These are phyloP conservation scores for Petrocephalus microphthalmus DNA, from an alignment of 2,113 vertebrate species.

Conservation along the genomic window DNA sequence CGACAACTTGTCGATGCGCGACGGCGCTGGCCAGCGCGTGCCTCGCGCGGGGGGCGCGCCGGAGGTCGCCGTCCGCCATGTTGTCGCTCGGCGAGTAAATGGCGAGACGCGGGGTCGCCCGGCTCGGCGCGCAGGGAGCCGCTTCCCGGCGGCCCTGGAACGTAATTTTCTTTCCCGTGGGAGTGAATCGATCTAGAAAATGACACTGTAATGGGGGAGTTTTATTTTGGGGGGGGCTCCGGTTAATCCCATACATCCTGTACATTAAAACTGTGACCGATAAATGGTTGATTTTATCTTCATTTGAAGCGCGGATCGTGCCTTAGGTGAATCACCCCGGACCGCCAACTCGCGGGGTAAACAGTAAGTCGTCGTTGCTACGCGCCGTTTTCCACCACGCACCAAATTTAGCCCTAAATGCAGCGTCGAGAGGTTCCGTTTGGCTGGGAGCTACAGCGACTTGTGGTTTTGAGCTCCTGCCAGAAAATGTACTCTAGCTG, in stretches of 20 bases:
- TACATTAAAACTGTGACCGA: background rate
- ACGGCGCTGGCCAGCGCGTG: background rate
- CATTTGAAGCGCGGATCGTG: background rate
- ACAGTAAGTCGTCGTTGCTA: background rate
- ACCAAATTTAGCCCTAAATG: background rate
- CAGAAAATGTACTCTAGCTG: background rate
- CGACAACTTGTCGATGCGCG: background rate
- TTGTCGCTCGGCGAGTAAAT: constrained; percentile 18
- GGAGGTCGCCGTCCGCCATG: constrained; percentile 17
- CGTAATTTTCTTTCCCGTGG: background rate
- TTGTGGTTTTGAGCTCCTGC: background rate
- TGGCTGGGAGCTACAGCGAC: background rate
- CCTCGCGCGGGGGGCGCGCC: background rate
- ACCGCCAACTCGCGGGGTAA: background rate
- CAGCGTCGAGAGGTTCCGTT: background rate
- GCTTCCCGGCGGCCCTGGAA: too few species aligned
- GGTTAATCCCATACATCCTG: background rate
- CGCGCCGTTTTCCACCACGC: background rate
- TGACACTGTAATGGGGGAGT: background rate
- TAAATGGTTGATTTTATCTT: background rate
- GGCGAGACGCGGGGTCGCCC: background rate
- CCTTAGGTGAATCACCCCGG: background rate
- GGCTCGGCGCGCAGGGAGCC: too few species aligned
- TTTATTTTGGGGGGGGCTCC: background rate
- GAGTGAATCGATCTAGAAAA: background rate